Conservation (phyloP, 2,113 vertebrate genomes). For the Crotalus helleri region DNA sequence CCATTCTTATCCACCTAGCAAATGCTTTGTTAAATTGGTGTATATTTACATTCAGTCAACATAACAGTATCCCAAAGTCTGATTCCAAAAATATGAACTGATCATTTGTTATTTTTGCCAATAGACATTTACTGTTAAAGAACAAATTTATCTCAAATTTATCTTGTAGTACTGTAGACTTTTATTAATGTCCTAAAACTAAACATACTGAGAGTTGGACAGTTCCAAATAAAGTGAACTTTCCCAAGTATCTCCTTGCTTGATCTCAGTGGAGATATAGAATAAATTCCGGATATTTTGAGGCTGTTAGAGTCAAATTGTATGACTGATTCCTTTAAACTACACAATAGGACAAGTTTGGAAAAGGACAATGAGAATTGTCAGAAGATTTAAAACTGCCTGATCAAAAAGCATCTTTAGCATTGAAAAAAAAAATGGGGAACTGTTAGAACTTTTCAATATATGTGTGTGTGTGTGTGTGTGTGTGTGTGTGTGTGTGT, state of each 20-base stretch:
- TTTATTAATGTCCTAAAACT: background rate
- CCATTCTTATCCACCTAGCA: background rate
- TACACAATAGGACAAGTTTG: background rate
- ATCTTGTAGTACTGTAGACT: background rate
- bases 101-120: background rate
- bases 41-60: background rate
- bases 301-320: background rate
- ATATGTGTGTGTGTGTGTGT: too few relatives aligned
- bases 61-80: background rate
- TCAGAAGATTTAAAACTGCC: background rate
- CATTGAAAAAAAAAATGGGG: background rate
- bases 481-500: too few relatives aligned
- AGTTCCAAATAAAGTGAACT: background rate
- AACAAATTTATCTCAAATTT: background rate
- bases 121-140: background rate
- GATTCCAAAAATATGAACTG: background rate
- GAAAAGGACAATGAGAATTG: background rate
- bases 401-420: background rate
- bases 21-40: background rate
- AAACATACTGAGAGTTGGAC: background rate
- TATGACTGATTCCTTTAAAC: background rate
- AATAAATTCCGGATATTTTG: background rate
- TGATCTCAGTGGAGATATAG: background rate
- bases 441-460: background rate
- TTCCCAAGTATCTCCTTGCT: background rate